Conservation (phyloP, 2,797 vertebrate species). For the Gouania willdenowi region DNA sequence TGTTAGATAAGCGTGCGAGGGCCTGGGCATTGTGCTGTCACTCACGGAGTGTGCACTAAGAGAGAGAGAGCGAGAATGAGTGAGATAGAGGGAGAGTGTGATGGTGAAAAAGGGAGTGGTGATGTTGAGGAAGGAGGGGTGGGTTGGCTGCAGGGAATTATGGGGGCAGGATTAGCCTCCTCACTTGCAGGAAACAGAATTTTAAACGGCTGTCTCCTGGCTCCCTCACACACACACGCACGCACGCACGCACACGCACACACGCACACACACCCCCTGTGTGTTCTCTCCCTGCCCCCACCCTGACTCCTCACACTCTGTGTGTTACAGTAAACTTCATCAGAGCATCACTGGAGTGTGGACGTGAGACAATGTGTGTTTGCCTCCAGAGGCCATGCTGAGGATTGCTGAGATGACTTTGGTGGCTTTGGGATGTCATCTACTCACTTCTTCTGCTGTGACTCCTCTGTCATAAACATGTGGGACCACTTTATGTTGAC, state of each 20-base stretch:
- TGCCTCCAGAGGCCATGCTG: conserved; percentile 37
- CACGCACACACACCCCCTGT: conserved; percentile 29
- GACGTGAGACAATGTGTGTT: conserved; percentile 11
- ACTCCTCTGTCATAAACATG: conserved; percentile 1
- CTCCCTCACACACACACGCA: conserved; percentile 67
- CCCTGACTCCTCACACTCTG: conserved; percentile 54
- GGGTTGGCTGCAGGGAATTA: conserved; percentile 99
- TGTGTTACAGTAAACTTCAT: conserved; percentile 66
- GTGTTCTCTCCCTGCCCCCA: conserved; percentile 60
- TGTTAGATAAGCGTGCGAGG: conserved; percentile 99
- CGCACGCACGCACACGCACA: conserved; percentile 43
- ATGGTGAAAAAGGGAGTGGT: conserved; percentile 85
- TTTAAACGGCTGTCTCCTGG: conserved; percentile 93
- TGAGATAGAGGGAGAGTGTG: conserved; percentile 61
- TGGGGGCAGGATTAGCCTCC: conserved; percentile 99
- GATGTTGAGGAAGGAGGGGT: conserved; percentile 87
- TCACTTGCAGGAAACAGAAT: conserved; percentile 99
- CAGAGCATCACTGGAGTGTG: conserved; percentile 31
- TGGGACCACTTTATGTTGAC: neutral
- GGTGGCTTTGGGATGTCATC: conserved; percentile 24
- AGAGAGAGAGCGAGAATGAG: conserved; percentile 71
- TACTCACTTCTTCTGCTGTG: conserved; percentile 5
- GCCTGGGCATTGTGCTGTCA: conserved; percentile 99
- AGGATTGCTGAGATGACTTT: conserved; percentile 33
- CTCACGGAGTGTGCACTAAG: conserved; percentile 84